A percentile compares a stretch with the other conserved stretches of the same genome.
Evolutionary conservation across 2,113 vertebrate species (phyloP).

Genomic region (Piaya cayana): DNA sequence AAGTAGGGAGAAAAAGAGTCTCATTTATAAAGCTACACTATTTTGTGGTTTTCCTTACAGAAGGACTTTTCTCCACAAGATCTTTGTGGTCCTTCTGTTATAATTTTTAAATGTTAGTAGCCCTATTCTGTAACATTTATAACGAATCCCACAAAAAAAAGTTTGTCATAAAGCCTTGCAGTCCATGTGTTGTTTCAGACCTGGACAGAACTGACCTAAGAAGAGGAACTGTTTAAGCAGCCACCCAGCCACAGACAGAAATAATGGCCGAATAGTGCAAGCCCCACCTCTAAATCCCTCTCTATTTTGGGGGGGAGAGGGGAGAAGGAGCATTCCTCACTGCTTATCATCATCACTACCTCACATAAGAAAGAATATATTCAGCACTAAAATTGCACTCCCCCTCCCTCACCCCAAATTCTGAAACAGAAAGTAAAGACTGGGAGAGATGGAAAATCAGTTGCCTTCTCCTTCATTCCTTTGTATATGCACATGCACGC

Average conservation of each 20-base stretch:
- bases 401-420: not conserved
- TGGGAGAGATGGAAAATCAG: not conserved
- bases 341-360: no score
- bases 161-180: not conserved
- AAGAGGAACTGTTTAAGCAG: no score
- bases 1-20: not conserved
- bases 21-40: not conserved
- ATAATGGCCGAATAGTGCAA: no score
- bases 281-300: no score
- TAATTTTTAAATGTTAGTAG: not conserved
- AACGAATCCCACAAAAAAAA: not conserved
- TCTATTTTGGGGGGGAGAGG: no score
- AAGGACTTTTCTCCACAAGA: not conserved
- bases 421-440: not conserved
- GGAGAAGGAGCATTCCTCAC: no score
- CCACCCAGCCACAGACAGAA: no score
- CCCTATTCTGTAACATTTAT: not conserved
- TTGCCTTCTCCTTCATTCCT: not conserved
- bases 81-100: not conserved
- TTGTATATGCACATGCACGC: accelerated
- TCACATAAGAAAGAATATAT: no score
- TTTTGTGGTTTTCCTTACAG: not conserved
- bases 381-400: no score
- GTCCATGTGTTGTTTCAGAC: not conserved
- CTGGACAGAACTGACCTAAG: no score